phyloP scores from a whole-genome alignment of 2,113 vertebrate genomes.

The Hippoglossus stenolepis region DNA sequence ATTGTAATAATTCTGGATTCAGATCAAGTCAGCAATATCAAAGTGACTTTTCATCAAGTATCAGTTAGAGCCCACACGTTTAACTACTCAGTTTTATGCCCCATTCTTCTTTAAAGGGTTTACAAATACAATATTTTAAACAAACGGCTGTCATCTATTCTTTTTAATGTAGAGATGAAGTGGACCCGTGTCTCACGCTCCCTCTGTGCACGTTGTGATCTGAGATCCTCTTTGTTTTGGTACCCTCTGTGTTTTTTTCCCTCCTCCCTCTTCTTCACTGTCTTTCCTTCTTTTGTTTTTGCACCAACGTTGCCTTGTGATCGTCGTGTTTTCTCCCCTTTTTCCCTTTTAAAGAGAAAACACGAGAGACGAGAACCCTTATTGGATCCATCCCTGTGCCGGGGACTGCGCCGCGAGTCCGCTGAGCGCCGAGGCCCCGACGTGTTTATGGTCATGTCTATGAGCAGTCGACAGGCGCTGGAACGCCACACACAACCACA shows the following conservation, averaged over 20 bases:
- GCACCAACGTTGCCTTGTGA: slow-evolving; percentile 13
- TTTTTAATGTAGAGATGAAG: not conserved
- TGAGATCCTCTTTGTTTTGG: not conserved
- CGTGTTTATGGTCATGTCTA: slow-evolving; percentile 74
- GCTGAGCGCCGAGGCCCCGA: slow-evolving; percentile 38
- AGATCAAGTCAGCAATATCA: too few relatives aligned
- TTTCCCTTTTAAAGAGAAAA: slow-evolving; percentile 12
- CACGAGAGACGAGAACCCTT: slow-evolving; percentile 14
- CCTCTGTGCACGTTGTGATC: not conserved
- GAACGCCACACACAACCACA: slow-evolving; percentile 70
- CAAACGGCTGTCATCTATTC: not conserved
- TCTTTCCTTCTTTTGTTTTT: slow-evolving; percentile 17
- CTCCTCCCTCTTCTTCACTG: not conserved
- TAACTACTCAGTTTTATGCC: too few relatives aligned
- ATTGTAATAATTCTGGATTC: too few relatives aligned
- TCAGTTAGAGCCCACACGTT: too few relatives aligned
- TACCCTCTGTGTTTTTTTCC: too few relatives aligned
- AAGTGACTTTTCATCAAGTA: too few relatives aligned
- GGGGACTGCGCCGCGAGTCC: slow-evolving; percentile 34
- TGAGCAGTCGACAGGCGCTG: slow-evolving; percentile 65
- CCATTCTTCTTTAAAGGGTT: not conserved
- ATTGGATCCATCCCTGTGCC: slow-evolving; percentile 52
- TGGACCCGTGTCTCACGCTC: not conserved
- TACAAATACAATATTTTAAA: not conserved
- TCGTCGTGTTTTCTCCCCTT: slow-evolving; percentile 30